phyloP scores from a whole-genome alignment of 1,140 invertebrate genomes.

The Drosophila asahinai region DNA sequence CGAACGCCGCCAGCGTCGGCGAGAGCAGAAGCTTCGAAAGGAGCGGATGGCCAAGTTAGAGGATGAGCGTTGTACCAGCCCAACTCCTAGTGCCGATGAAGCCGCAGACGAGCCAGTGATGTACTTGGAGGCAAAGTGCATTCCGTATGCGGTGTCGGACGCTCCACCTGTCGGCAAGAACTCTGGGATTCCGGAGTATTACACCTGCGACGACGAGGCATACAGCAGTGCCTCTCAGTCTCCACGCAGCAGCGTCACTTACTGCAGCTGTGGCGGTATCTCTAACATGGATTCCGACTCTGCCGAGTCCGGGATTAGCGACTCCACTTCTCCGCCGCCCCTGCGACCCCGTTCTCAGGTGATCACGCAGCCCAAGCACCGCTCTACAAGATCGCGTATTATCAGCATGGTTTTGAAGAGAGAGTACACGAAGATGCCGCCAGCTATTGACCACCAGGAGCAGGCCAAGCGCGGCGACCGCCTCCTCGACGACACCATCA shows the following conservation, averaged over 20 bases:
- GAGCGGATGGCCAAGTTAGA: conserved; percentile 44
- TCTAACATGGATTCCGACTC: conserved; percentile 50
- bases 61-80: conserved; percentile 41
- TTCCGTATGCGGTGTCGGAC: conserved; percentile 58
- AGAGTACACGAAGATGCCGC: conserved; percentile 42
- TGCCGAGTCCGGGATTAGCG: conserved; percentile 64
- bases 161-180: background rate
- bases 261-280: conserved; percentile 50
- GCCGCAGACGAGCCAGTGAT: conserved; percentile 61
- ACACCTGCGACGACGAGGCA: conserved; percentile 64
- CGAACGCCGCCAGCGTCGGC: conserved; percentile 45
- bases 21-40: conserved; percentile 34
- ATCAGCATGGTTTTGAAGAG: conserved; percentile 69
- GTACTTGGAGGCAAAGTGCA: conserved; percentile 69
- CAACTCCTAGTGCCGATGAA: conserved; percentile 63
- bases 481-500: conserved; percentile 30
- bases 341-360: conserved; percentile 60
- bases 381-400: conserved; percentile 62
- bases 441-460: conserved; percentile 6
- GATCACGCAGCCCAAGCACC: conserved; percentile 37
- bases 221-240: conserved; percentile 58
- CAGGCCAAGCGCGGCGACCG: conserved; percentile 15
- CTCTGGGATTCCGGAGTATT: conserved; percentile 21
- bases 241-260: conserved; percentile 61
- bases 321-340: conserved; percentile 6